Base-by-base conservation (phyloP, 1,140 invertebrate species). In the Scaptomyza graminum region DNA sequence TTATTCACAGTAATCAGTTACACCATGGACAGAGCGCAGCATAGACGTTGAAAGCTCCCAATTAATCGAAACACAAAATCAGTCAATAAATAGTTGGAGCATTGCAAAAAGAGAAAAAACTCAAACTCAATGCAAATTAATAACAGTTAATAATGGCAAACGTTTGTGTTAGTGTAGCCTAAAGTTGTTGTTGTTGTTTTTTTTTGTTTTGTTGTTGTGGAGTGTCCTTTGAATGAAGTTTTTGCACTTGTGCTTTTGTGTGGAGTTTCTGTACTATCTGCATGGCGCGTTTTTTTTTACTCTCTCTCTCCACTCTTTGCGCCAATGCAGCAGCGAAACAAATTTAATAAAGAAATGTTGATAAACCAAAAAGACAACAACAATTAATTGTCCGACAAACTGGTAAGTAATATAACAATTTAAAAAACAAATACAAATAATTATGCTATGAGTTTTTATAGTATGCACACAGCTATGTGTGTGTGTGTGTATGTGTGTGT, bases 11-110 rank as follows among this genome's bases (percentile, higher is more conserved):
- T 66, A 67, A 47, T 67, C 77, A 84, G 81, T 84, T 71, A 77
- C 55, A 87, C 78, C 69, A 85, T 74, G 60, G 62, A 71, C 82
- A 85, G 74, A 63, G 74, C 63, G 74, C 70, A 87, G 67, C 62
- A 41, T 62, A 73, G 63, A 80, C 74, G 70, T 62, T 57, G 4
- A 44, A 28, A 16, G 39, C 22, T 25, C 54, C 54, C 25, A 46
- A 34, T 34, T 34, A 34, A 34, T 2, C 1, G 8, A 34, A 34
- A 41, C 34, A 15, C 6, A 54, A 39, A 18, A 12, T 2, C 15
- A 16, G 18, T 22, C 46, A 22, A 16, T 28, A 28, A 22, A 16
- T 28, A 28, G 22, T 31, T 12, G 22, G 25, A 43, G 51, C 56
- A 61, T 52, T 39, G 43, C 76, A 63, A 49, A 57, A 41, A 62